Conservation (phyloP, 1,140 invertebrate species). For the Platyura marginata region DNA sequence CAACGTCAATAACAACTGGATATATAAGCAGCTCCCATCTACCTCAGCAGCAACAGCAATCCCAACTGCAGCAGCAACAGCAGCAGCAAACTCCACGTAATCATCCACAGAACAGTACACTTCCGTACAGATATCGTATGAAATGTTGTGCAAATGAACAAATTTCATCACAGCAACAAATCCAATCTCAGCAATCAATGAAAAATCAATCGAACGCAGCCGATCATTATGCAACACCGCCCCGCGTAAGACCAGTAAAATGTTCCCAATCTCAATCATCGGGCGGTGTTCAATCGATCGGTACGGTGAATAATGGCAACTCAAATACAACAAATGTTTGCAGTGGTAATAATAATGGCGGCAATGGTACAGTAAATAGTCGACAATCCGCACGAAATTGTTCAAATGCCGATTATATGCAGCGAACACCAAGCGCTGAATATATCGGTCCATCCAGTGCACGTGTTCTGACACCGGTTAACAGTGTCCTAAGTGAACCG, state of each 20-base stretch:
- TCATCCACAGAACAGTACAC: slow-evolving; percentile 1
- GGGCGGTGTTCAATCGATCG: background rate
- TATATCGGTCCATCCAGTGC: background rate
- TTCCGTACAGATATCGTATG: slow-evolving; percentile 11
- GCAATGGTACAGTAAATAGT: background rate
- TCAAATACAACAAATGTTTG: background rate
- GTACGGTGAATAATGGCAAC: background rate
- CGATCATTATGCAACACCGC: slow-evolving; percentile 6
- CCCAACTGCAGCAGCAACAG: slow-evolving; percentile 7
- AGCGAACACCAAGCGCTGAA: slow-evolving; percentile 5
- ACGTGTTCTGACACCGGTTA: slow-evolving; percentile 4
- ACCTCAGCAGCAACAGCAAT: slow-evolving; percentile 1
- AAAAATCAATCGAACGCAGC: background rate
- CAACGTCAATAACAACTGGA: background rate
- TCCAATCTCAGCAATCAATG: background rate
- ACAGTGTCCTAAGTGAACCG: background rate
- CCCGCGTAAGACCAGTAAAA: slow-evolving; percentile 3
- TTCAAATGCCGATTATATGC: slow-evolving; percentile 1
- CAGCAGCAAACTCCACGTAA: slow-evolving; percentile 5
- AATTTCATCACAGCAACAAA: background rate
- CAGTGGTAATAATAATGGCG: background rate
- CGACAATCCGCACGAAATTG: background rate
- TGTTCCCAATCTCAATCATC: background rate
- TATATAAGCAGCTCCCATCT: background rate
- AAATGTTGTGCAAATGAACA: slow-evolving; percentile 13